Percentiles rank a stretch among this genome's conserved stretches.
Conservation (phyloP, 2,797 vertebrate genomes). For the Crocidura indochinensis region DNA sequence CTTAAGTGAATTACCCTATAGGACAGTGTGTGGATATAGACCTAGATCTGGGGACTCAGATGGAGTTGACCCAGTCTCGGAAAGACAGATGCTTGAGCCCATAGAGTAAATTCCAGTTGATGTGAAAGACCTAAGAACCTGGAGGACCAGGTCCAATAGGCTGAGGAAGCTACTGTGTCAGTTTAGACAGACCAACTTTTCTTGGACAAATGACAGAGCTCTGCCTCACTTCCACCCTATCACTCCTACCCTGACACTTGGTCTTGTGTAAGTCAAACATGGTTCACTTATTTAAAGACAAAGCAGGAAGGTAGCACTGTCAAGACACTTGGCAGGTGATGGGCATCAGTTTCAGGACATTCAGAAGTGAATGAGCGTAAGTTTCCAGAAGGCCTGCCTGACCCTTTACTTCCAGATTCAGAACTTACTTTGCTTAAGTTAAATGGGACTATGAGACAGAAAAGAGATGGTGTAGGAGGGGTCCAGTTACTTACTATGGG, state of each 20-base stretch:
- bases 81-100: not conserved
- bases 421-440: not conserved
- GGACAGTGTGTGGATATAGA: not conserved
- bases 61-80: no score
- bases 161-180: not conserved
- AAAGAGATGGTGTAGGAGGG: not conserved
- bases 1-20: not conserved
- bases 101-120: not conserved
- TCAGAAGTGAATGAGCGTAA: not conserved
- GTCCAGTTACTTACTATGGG: not conserved
- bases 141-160: not conserved
- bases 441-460: not conserved
- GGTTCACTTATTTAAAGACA: constrained; percentile 8
- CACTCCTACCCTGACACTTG: no score
- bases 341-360: not conserved
- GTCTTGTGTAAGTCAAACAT: constrained; percentile 24
- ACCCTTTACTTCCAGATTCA: not conserved
- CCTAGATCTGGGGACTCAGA: not conserved
- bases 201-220: no score
- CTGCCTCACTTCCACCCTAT: no score
- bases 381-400: not conserved
- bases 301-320: not conserved
- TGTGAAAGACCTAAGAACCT: not conserved
- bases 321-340: not conserved
- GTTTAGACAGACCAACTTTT: not conserved